Percentiles rank a stretch among this genome's conserved stretches.
phyloP scores from a whole-genome alignment of 2,888 invertebrate genomes.

The Tricholauxania praeusta region DNA sequence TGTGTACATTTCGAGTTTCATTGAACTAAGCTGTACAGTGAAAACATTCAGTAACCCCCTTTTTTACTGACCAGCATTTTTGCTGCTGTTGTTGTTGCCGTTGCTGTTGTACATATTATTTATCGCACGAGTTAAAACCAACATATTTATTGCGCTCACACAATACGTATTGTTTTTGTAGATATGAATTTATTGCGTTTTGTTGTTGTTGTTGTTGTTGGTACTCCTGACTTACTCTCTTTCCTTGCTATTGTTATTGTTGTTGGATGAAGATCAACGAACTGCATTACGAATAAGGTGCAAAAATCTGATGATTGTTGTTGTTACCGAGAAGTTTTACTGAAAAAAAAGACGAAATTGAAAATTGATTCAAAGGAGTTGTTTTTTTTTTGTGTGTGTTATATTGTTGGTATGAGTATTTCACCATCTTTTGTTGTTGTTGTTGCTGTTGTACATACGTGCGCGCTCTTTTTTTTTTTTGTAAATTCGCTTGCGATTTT shows the following conservation, averaged over 20 bases:
- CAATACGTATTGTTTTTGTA: slow-evolving; percentile 12
- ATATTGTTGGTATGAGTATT: slow-evolving; percentile 17
- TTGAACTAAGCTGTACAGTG: slow-evolving; percentile 15
- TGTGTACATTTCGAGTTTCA: slow-evolving; percentile 23
- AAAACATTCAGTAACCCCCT: background rate
- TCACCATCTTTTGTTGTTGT: slow-evolving; percentile 8
- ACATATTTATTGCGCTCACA: background rate
- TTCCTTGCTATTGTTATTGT: background rate
- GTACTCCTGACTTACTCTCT: slow-evolving; percentile 1
- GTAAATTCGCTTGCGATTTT: slow-evolving; percentile 2
- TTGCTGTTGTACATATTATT: slow-evolving; percentile 15
- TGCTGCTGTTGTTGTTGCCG: background rate
- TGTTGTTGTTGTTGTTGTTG: slow-evolving; percentile 9
- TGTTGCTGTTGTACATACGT: background rate
- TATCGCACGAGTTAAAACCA: slow-evolving; percentile 4
- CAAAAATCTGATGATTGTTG: slow-evolving; percentile 35
- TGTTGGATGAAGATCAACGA: slow-evolving; percentile 44
- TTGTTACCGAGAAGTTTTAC: slow-evolving; percentile 8
- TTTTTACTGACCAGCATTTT: background rate
- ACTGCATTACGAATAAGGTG: slow-evolving; percentile 45
- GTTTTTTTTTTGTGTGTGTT: no score
- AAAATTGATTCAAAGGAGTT: slow-evolving; percentile 15
- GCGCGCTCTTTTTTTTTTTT: background rate
- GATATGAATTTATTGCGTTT: background rate
- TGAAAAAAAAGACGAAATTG: slow-evolving; percentile 4